These are phyloP conservation scores for Nephrotoma flavescens DNA, from an alignment of 2,888 invertebrate genomes.

Conservation along the genomic window DNA sequence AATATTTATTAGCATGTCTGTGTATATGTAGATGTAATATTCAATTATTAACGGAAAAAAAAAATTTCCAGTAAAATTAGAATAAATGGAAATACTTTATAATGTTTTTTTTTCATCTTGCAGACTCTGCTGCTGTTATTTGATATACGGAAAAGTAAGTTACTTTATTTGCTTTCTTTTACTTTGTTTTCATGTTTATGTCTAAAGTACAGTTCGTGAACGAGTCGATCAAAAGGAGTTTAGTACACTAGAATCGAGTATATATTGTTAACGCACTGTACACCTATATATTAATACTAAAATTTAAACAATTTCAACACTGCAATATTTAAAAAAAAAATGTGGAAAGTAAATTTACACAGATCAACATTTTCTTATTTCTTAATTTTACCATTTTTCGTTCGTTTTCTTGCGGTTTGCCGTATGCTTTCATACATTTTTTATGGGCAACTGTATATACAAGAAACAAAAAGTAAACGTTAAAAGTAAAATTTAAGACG, in stretches of 20 bases:
- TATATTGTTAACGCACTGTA: not conserved
- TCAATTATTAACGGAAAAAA: not conserved
- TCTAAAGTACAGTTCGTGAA: not conserved
- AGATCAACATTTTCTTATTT: not conserved
- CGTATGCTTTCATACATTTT: not conserved
- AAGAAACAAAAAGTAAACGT: not conserved
- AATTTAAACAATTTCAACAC: not conserved
- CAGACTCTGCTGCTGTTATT: not conserved
- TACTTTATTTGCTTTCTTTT: not conserved
- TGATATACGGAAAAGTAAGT: not conserved
- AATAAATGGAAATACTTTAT: not conserved
- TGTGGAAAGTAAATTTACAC: not conserved
- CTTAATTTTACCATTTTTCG: not conserved
- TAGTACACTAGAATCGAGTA: not conserved
- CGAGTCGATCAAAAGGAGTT: not conserved
- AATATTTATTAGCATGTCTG: not conserved
- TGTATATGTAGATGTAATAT: not conserved
- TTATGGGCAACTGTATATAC: not conserved
- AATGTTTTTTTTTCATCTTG: not conserved
- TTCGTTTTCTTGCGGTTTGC: not conserved
- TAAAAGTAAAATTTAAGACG: not conserved
- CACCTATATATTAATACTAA: not conserved
- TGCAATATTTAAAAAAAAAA: not conserved
- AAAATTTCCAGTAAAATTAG: not conserved
- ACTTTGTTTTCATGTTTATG: not conserved